These are phyloP conservation scores for Polyploca ridens DNA, from an alignment of 2,888 invertebrate species.

Conservation along the genomic window DNA sequence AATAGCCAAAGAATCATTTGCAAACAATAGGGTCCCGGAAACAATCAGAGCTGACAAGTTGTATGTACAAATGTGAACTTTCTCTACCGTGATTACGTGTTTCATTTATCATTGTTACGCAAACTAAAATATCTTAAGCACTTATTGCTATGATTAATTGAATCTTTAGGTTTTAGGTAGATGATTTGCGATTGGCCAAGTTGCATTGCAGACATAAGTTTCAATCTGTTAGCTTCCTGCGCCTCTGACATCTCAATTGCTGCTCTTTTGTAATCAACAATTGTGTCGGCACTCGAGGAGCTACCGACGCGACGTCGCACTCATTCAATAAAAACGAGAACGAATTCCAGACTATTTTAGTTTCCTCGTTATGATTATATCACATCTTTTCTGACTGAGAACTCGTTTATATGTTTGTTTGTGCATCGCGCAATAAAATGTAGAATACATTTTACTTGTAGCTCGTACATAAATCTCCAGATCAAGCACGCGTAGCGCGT, in stretches of 20 bases:
- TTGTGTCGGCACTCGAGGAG: constrained; percentile 72
- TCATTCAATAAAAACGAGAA: constrained; percentile 74
- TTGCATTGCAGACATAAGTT: constrained; percentile 70
- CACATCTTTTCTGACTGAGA: constrained; percentile 39
- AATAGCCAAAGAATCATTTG: constrained; percentile 62
- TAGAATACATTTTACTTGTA: not conserved
- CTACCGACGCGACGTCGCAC: constrained; percentile 60
- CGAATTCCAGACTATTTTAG: constrained; percentile 73
- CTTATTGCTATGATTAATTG: not conserved
- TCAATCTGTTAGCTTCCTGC: constrained; percentile 78
- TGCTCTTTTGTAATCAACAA: constrained; percentile 83
- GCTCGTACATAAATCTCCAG: not conserved
- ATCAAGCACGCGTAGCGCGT: not conserved
- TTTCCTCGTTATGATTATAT: constrained; percentile 61
- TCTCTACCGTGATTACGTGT: constrained; percentile 51
- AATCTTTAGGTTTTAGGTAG: constrained; percentile 8
- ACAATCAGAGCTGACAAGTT: constrained; percentile 48
- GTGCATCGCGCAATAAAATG: no score
- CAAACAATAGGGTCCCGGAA: constrained; percentile 71
- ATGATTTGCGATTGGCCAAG: constrained; percentile 39
- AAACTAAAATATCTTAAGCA: constrained; percentile 30
- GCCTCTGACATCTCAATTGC: constrained; percentile 79
- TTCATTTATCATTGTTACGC: constrained; percentile 44
- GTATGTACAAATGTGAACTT: constrained; percentile 52
- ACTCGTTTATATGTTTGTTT: no score